Percentiles rank a stretch among this genome's conserved stretches.
These are phyloP conservation scores for Pentalonia nigronervosa DNA, from an alignment of 1,140 invertebrate genomes.

Conservation along the genomic window DNA sequence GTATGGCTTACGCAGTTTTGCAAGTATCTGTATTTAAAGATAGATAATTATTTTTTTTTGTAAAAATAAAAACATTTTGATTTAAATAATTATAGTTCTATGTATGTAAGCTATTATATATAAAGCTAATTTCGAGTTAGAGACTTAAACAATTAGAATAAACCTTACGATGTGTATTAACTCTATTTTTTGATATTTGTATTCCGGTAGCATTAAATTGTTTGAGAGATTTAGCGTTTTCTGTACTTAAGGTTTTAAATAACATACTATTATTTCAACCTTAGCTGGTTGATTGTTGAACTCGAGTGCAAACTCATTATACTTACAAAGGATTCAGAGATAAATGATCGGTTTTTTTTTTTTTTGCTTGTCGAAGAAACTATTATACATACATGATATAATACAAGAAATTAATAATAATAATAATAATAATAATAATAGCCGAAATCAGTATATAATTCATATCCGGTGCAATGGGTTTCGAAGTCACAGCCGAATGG, in stretches of 20 bases:
- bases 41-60: no score
- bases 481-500: conserved; percentile 52
- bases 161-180: background rate
- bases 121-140: background rate
- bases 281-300: background rate
- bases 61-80: background rate
- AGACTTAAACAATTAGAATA: no score
- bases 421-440: background rate
- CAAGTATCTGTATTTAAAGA: no score
- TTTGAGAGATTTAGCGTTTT: background rate
- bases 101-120: background rate
- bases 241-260: background rate
- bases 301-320: background rate
- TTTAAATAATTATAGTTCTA: background rate
- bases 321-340: background rate
- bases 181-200: background rate
- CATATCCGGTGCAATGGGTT: conserved; percentile 46
- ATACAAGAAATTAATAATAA: conserved; percentile 12
- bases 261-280: background rate
- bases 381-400: background rate
- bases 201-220: background rate
- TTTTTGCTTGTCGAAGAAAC: background rate
- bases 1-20: background rate
- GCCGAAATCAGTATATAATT: conserved; percentile 32
- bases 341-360: background rate